A percentile compares a stretch with the other conserved stretches of the same genome.
These are phyloP conservation scores for Chiloscyllium punctatum DNA, from an alignment of 2,797 vertebrate species.

Conservation along the genomic window DNA sequence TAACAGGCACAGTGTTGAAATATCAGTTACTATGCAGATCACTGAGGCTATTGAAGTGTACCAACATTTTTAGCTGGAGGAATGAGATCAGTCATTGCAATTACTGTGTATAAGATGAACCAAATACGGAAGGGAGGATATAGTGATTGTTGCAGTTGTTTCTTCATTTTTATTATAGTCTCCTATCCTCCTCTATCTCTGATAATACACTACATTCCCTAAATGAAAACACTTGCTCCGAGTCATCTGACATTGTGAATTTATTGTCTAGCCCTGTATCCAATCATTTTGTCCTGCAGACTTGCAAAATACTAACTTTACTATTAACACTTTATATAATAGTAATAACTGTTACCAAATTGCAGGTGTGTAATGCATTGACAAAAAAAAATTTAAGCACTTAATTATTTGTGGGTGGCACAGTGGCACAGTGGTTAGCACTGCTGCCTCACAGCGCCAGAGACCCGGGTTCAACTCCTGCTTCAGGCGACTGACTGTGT, in stretches of 20 bases:
- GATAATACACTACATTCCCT: not conserved
- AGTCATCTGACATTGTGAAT: not conserved
- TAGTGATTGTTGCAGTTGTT: not conserved
- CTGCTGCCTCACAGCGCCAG: too few species aligned
- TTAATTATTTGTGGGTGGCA: too few species aligned
- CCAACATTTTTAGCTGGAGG: not conserved
- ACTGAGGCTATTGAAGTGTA: not conserved
- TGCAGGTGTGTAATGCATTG: not conserved
- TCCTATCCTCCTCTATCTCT: not conserved
- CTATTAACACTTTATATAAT: not conserved
- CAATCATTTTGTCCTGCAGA: not conserved
- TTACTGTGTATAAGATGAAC: not conserved
- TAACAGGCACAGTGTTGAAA: constrained; percentile 13
- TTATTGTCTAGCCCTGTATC: not conserved
- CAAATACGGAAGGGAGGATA: not conserved
- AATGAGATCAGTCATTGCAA: not conserved
- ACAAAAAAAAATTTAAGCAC: not conserved
- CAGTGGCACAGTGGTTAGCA: too few species aligned
- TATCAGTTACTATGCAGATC: constrained; percentile 14
- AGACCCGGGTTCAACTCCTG: too few species aligned
- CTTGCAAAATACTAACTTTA: not conserved
- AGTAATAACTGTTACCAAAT: not conserved
- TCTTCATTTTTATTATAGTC: not conserved
- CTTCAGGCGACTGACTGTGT: too few species aligned
- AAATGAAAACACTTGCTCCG: not conserved